These are phyloP conservation scores for Lacerta viridis DNA, from an alignment of 2,797 vertebrate genomes.

Conservation along the genomic window DNA sequence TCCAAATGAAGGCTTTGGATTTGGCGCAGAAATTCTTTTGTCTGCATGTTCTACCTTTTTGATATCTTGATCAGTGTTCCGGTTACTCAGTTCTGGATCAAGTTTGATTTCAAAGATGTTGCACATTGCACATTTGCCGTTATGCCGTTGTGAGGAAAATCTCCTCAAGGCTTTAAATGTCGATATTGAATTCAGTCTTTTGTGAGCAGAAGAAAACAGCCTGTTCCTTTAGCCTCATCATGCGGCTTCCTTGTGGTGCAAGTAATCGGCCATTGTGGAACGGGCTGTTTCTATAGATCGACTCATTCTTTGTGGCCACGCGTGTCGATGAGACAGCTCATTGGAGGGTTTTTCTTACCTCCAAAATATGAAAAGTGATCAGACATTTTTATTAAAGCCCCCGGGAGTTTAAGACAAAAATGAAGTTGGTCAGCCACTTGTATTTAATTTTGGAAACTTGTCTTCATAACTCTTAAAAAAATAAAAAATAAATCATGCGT, in stretches of 20 bases:
- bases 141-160: not conserved
- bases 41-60: not conserved
- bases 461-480: not conserved
- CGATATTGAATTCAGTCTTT: not conserved
- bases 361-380: not conserved
- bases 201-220: constrained; percentile 3
- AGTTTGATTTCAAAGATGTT: not conserved
- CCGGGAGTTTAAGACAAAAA: constrained; percentile 13
- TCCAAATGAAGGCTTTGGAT: not conserved
- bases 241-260: not conserved
- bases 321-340: fast-evolving
- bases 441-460: constrained; percentile 18
- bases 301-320: not conserved
- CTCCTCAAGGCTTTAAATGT: not conserved
- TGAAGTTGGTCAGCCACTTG: not conserved
- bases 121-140: not conserved
- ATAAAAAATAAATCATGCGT: not conserved
- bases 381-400: not conserved
- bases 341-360: constrained; percentile 25
- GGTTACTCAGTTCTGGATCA: not conserved
- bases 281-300: not conserved
- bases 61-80: not conserved
- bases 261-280: not conserved
- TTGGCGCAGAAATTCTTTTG: not conserved
- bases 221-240: not conserved